phyloP scores from a whole-genome alignment of 2,797 vertebrate species.

The Epinephelus coioides region DNA sequence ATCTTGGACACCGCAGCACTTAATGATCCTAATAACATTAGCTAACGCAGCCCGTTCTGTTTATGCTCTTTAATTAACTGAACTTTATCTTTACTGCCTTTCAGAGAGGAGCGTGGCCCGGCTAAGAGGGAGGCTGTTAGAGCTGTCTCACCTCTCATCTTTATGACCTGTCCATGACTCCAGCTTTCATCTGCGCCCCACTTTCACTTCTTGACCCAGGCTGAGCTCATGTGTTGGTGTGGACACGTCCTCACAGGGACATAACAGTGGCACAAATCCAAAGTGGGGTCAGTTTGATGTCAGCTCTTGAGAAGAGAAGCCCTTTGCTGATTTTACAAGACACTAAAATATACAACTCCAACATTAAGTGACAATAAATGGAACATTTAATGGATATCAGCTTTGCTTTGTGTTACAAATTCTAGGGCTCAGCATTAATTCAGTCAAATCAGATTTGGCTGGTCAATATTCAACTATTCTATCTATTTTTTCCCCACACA shows the following conservation, averaged over 20 bases:
- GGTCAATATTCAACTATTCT: no score
- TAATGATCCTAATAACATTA: conserved; percentile 20
- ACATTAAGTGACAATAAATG: conserved; percentile 3
- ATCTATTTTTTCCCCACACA: no score
- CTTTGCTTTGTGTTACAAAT: background rate
- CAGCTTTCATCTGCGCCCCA: conserved; percentile 7
- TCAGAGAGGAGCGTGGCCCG: background rate
- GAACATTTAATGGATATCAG: background rate
- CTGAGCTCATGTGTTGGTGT: background rate
- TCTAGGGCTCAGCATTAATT: no score
- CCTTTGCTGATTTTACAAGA: background rate
- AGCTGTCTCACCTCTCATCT: conserved; percentile 30
- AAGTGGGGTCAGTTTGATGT: background rate
- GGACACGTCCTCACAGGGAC: background rate
- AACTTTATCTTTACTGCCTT: conserved; percentile 35
- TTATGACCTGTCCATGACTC: conserved; percentile 31
- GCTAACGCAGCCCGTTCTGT: background rate
- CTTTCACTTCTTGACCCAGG: background rate
- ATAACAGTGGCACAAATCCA: conserved; percentile 14
- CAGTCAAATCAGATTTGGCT: no score
- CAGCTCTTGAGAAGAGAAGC: background rate
- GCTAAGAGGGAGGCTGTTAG: conserved; percentile 7
- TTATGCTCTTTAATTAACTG: conserved; percentile 34
- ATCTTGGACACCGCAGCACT: conserved; percentile 6
- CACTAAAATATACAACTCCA: background rate